Percentiles rank a stretch among this genome's conserved stretches.
These are phyloP conservation scores for Agapetus fuscipes DNA, from an alignment of 2,888 invertebrate species.

Conservation along the genomic window DNA sequence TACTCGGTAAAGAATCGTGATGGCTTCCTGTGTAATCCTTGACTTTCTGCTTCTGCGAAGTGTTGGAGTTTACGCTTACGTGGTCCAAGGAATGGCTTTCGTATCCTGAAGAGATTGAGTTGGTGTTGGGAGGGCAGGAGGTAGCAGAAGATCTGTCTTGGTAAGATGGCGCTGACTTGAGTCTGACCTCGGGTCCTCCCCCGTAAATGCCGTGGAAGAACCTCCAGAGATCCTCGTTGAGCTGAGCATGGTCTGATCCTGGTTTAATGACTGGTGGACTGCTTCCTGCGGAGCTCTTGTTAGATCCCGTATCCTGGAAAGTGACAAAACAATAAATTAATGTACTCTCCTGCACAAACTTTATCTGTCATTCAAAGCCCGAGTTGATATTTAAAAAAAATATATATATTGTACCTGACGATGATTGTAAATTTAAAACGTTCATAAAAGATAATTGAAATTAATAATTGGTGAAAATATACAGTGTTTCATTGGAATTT, in stretches of 20 bases:
- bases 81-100: neutral
- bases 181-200: conserved; percentile 76
- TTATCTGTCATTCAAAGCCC: neutral
- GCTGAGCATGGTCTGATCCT: conserved; percentile 61
- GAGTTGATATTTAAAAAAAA: too few species aligned
- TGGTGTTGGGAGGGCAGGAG: conserved; percentile 16
- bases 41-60: neutral
- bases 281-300: too few species aligned
- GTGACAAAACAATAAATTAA: neutral
- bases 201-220: conserved; percentile 81
- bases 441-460: too few species aligned
- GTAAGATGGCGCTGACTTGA: conserved; percentile 28
- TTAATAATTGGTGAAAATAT: too few species aligned
- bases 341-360: neutral
- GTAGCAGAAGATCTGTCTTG: neutral
- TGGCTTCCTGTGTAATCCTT: neutral
- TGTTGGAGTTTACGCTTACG: neutral
- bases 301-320: too few species aligned
- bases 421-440: too few species aligned
- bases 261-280: too few species aligned
- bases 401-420: too few species aligned
- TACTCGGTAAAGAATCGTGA: conserved; percentile 26
- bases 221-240: conserved; percentile 78
- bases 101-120: conserved; percentile 4
- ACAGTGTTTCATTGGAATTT: too few species aligned